A percentile compares a stretch with the other conserved stretches of the same genome.
Evolutionary conservation across 1,140 invertebrate species (phyloP).

Genomic region (Drosophila subobscura): DNA sequence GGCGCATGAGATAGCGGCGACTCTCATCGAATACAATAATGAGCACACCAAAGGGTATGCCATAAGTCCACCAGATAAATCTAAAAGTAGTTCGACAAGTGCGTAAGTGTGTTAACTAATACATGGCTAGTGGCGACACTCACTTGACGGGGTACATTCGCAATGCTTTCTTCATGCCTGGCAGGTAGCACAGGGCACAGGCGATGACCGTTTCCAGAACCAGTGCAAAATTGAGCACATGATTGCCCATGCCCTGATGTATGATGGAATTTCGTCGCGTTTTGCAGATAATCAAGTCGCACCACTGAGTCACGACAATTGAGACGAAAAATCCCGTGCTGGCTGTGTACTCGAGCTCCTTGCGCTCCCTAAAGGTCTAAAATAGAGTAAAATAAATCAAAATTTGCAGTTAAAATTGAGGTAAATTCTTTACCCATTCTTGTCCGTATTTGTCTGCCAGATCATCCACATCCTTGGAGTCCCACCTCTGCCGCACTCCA

Average conservation of each 20-base stretch:
- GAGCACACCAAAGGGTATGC: constrained; percentile 89
- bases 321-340: constrained; percentile 82
- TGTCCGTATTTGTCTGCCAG: constrained; percentile 97
- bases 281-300: constrained; percentile 91
- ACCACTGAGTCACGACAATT: constrained; percentile 94
- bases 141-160: constrained; percentile 52
- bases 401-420: too few relatives aligned
- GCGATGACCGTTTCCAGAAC: constrained; percentile 90
- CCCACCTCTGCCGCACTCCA: constrained; percentile 96
- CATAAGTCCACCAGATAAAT: constrained; percentile 83
- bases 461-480: constrained; percentile 97
- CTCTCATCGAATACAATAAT: constrained; percentile 91
- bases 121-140: too few relatives aligned
- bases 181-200: constrained; percentile 87
- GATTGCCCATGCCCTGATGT: constrained; percentile 91
- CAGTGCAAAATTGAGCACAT: constrained; percentile 90
- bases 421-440: constrained; percentile 92
- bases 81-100: constrained; percentile 6
- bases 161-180: constrained; percentile 86
- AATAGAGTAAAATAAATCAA: neutral
- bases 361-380: constrained; percentile 89
- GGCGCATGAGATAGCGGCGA: constrained; percentile 88
- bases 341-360: constrained; percentile 91
- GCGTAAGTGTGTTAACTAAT: neutral
- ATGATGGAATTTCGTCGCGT: constrained; percentile 92